Base-by-base conservation (phyloP, 2,113 vertebrate genomes). In the Anguilla rostrata region DNA sequence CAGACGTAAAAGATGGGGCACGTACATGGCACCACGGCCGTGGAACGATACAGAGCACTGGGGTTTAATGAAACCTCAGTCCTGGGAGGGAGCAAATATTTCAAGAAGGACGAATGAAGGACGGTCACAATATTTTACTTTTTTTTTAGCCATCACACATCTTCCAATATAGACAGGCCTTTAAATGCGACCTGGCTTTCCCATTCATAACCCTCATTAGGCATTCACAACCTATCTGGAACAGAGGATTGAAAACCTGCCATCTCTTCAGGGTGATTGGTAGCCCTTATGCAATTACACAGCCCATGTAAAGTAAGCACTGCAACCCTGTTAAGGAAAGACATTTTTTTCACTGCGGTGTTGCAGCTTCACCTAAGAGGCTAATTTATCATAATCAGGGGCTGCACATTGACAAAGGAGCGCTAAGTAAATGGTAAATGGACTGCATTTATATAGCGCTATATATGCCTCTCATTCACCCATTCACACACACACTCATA, bases 141-240 rank as follows among this genome's bases (percentile, higher is more conserved):
- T 84, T 46, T 43, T 29, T 78, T 29, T 40, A n/a, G 34, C 41
- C 29, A 4, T 89, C 86, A 84, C 26, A 34, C 29, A 78, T 12
- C 66, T 78, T 49, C 85, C 88, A 75, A 29, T 89, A 92, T 86
- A 63, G 16, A 83, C 83, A 81, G 78, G 56, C 84, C 90, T 83
- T 91, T 89, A 91, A 89, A 87, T 88, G 90, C 86, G 91, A 93
- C 91, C 92, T 78, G 87, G 84, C 49, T 63, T 88, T 79, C 85
- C 90, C 92, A 92, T 94, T 94, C 91, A 94, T 93, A 94, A 94
- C 89, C 83, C 88, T 91, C 91, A 93, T 94, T 93, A 93, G 88
- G 85, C 86, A 90, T 92, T 92, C 90, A 86, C 84, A 85, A 85
- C 90, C 87, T 90, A 81, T 92, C 89, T 86, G 87, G 87, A 90